Base-by-base conservation (phyloP, 2,888 invertebrate species). In the Xestia xanthographa region DNA sequence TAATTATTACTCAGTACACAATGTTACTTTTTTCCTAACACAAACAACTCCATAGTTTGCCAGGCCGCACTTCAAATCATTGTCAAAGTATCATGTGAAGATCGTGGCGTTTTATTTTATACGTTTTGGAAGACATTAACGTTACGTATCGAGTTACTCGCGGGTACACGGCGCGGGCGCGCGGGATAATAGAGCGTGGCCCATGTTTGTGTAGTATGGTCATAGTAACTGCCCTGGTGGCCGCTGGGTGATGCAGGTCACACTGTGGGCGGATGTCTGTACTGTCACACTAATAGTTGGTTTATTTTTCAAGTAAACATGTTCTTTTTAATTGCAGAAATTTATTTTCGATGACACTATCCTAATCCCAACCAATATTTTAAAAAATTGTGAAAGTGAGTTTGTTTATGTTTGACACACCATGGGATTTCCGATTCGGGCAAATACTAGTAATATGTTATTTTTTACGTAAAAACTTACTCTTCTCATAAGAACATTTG, bases 131-230 rank as follows among this genome's bases (percentile, higher is more conserved):
- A 76, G 83, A 72, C 85, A 87, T 88, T 86, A 86, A 83, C 70
- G 73, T 76, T 66, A 77, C 70, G 86, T 87, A 89, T 90, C 86
- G 72, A 70, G 84, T 90, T 88, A 90, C 90, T 84, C 85, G 84
- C 63, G n/a, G 45, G 78, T 75, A 74, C 60, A 60, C 60, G 29
- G 60, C 5, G 41, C 58, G n/a, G 29, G 58, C 4, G 41, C 38
- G 41, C 38, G 45, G 78, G 75, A 74, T 77, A 81, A 78, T 84
- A 83, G 85, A 82, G 75, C 85, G 69, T 67, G 70, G 50, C 66
- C 38, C 71, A 75, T 84, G 63, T 84, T 71, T 78, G 67, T 77
- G 72, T 87, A 78, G 75, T 79, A 69, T 26, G 34, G 60, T 29
- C 63, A 26, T 69, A 53, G 69, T 72, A 58, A 77, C 90, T 79